phyloP scores from a whole-genome alignment of 1,140 invertebrate species.

The Wasmannia auropunctata region DNA sequence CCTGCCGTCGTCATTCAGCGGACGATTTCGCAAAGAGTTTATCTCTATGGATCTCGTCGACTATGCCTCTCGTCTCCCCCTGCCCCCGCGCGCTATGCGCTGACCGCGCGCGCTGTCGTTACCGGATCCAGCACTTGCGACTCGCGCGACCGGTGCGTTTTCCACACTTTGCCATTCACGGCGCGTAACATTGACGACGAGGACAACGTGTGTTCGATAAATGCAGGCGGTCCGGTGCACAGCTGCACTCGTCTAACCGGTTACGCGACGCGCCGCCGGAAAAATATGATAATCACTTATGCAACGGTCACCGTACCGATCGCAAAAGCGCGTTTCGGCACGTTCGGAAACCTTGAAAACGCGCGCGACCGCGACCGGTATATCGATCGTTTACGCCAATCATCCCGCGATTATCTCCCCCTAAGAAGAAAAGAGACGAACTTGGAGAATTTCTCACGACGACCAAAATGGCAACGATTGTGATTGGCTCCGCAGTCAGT shows the following conservation, averaged over 20 bases:
- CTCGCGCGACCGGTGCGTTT: constrained; percentile 5
- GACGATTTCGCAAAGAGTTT: constrained; percentile 3
- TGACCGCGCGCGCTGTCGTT: not conserved
- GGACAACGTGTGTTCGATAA: constrained; percentile 1
- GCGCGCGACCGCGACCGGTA: not conserved
- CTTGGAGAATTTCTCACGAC: not conserved
- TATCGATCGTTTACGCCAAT: not conserved
- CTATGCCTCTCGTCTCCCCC: too few relatives aligned
- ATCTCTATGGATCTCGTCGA: constrained; percentile 15
- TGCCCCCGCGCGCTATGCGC: too few relatives aligned
- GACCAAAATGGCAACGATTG: not conserved
- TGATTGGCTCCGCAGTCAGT: not conserved
- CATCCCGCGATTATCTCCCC: not conserved
- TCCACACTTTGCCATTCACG: constrained; percentile 24
- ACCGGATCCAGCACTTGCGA: not conserved
- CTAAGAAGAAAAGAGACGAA: not conserved
- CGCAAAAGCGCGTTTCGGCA: not conserved
- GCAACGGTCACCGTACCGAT: not conserved
- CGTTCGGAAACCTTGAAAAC: not conserved
- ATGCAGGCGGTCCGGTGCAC: not conserved
- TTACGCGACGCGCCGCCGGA: not conserved
- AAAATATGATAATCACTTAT: constrained; percentile 48
- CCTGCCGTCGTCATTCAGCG: constrained; percentile 29
- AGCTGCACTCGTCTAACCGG: constrained; percentile 35
- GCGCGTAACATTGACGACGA: not conserved